Evolutionary conservation across 2,888 invertebrate species (phyloP), one percentile per base, ranked within the genome.

Genomic region (Melinopterus prodromus): DNA sequence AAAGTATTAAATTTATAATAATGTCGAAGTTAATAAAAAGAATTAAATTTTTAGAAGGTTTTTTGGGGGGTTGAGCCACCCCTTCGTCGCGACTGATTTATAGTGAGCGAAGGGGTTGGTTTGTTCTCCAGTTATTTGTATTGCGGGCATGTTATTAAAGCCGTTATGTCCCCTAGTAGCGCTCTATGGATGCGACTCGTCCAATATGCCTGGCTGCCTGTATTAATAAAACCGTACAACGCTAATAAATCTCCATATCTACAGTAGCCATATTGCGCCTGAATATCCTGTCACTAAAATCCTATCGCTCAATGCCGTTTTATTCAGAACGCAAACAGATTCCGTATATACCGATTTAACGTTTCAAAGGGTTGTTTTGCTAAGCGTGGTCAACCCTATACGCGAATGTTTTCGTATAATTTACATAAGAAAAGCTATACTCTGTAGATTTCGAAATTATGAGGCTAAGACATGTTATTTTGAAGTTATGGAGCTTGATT

Each of bases 241-340:
- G 37, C 74, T 74, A 74, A 74, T 74, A 74, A 74, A 74, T 74
- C 74, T 74, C 74, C 74, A 74, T 74, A 74, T 74, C 74, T 36
- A 74, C 36, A 74, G 74, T 37, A 37, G 74, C 35, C 74, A 74
- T 74, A 74, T 74, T 74, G 74, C 74, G 74, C 37, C 35, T 37
- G n/a, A 37, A 74, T 36, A 36, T 35, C 74, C 36, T 74, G 74
- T 74, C 36, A 35, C 36, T 74, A 36, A 74, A 74, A 74, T 74
- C 74, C 74, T 37, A 74, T 74, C 74, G 36, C n/a, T n/a, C 37
- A 74, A 35, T 35, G n/a, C 37, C 74, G 74, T 74, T 74, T 53
- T 53, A 53, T 53, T 53, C 53, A 53, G 7, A 53, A 53, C 53
- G 53, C 53, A 53, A 53, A 53, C 53, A 53, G 12, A 2, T 53